These are phyloP conservation scores for Prietella phreatophila DNA, from an alignment of 2,113 vertebrate species.

Conservation along the genomic window DNA sequence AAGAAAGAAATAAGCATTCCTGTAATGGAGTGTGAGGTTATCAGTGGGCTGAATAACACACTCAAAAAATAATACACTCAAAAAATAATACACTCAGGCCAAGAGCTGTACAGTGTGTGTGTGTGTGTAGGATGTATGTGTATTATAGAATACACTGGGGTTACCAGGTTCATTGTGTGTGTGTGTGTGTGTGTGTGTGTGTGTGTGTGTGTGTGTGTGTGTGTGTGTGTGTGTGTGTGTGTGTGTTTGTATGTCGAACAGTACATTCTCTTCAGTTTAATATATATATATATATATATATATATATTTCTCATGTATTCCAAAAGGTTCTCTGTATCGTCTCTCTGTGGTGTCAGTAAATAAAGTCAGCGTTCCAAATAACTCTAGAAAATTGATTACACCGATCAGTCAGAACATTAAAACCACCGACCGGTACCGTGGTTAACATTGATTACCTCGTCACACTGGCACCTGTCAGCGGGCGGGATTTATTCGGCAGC, in stretches of 20 bases:
- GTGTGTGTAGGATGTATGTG: slow-evolving; percentile 11
- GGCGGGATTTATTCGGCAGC: too few relatives aligned
- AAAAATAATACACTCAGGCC: slow-evolving; percentile 10
- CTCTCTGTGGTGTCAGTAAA: background rate
- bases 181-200: background rate
- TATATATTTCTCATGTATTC: background rate
- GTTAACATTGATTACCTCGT: too few relatives aligned
- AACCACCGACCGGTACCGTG: too few relatives aligned
- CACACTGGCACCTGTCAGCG: too few relatives aligned
- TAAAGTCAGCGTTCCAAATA: background rate
- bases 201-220: background rate
- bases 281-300: too few relatives aligned
- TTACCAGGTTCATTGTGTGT: slow-evolving; percentile 7
- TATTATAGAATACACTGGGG: slow-evolving; percentile 5
- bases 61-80: background rate
- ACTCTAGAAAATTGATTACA: background rate
- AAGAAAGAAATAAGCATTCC: background rate
- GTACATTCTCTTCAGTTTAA: background rate
- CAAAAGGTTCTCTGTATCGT: background rate
- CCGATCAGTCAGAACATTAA: too few relatives aligned
- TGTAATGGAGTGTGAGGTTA: slow-evolving; percentile 3
- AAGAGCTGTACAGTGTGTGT: slow-evolving; percentile 1
- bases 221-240: too few relatives aligned
- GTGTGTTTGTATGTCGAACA: too few relatives aligned
- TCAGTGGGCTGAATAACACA: background rate